These are phyloP conservation scores for Paradoxurus hermaphroditus DNA, from an alignment of 2,113 vertebrate species.

Conservation along the genomic window DNA sequence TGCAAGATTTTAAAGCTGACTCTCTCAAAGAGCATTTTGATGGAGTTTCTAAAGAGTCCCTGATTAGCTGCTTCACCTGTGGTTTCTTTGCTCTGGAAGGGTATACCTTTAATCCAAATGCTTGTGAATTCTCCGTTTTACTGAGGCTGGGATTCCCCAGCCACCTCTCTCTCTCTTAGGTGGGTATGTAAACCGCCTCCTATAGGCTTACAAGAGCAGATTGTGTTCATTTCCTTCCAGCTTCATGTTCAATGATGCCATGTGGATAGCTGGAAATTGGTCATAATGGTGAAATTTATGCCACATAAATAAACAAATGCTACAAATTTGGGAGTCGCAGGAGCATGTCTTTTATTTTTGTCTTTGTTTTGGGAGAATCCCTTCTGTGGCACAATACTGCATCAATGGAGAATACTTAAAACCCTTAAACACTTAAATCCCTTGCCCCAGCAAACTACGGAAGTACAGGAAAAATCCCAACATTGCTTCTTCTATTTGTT, in stretches of 20 bases:
- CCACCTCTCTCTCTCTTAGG: not conserved
- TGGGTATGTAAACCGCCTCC: not conserved
- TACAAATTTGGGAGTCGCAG: not conserved
- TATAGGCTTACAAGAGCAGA: not conserved
- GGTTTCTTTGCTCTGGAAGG: not conserved
- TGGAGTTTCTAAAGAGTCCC: not conserved
- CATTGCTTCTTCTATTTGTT: not conserved
- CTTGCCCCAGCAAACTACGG: not conserved
- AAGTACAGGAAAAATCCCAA: not conserved
- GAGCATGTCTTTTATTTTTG: not conserved
- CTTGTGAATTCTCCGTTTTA: not conserved
- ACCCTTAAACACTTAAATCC: not conserved
- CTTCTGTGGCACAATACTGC: not conserved
- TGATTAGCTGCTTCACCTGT: not conserved
- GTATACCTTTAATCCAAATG: not conserved
- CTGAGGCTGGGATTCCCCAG: not conserved
- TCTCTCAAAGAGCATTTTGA: not conserved
- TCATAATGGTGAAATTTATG: not conserved
- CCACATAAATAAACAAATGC: not conserved
- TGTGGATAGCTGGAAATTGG: not conserved
- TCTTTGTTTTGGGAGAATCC: not conserved
- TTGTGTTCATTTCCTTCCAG: not conserved
- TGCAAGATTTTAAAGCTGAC: not conserved
- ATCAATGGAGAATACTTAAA: not conserved
- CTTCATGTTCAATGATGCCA: not conserved